Conservation (phyloP, 92 coral and sea anemone species). For the Epizoanthus fatuus region DNA sequence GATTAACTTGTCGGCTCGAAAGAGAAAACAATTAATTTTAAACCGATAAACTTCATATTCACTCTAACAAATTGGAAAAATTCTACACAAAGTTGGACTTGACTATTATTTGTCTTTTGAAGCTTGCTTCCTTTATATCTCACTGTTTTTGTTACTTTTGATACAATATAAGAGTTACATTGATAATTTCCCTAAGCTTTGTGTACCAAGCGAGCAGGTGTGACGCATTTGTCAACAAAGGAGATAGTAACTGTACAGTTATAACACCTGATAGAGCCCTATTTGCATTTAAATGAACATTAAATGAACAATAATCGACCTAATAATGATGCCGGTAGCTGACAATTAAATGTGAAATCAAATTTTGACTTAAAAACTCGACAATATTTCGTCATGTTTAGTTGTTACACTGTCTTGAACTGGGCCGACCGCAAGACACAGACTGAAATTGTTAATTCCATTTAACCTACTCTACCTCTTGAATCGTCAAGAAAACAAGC, state of each 20-base stretch:
- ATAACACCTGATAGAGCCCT: slow-evolving; percentile 11
- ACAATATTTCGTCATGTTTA: slow-evolving; percentile 4
- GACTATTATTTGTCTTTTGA: not conserved
- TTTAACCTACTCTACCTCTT: not conserved
- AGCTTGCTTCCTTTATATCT: not conserved
- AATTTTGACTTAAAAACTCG: not conserved
- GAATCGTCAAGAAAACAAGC: not conserved
- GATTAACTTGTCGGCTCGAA: not conserved
- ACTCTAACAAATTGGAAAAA: not conserved
- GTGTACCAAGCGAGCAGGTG: slow-evolving; percentile 22
- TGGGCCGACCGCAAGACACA: not conserved
- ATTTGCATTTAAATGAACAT: slow-evolving; percentile 36
- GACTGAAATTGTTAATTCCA: not conserved
- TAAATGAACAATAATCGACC: slow-evolving; percentile 30
- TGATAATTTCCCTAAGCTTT: slow-evolving; percentile 11
- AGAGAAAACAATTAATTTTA: not conserved
- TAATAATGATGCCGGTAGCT: slow-evolving; percentile 14
- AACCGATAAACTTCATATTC: not conserved
- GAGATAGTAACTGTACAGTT: slow-evolving; percentile 19
- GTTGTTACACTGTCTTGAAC: not conserved
- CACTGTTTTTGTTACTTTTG: not conserved
- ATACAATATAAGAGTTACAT: not conserved
- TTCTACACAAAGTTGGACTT: not conserved
- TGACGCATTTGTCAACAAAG: slow-evolving; percentile 1
- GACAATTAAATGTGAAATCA: slow-evolving; percentile 9